A percentile compares a stretch with the other conserved stretches of the same genome.
Conservation (phyloP, 2,888 invertebrate species). For the Stenoptilia bipunctidactyla region DNA sequence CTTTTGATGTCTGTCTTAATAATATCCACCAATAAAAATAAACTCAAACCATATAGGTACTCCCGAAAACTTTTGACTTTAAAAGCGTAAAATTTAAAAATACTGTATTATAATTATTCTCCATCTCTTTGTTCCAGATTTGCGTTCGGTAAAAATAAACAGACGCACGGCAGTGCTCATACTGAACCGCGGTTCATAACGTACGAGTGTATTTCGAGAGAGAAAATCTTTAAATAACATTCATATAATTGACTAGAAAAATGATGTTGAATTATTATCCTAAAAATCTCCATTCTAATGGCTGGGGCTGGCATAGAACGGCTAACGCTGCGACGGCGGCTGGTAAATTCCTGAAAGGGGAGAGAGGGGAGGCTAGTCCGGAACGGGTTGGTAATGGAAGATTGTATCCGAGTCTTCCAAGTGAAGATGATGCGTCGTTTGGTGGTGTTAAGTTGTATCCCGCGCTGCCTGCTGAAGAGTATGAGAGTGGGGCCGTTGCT, state of each 20-base stretch:
- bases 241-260: slow-evolving; percentile 13
- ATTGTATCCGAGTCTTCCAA: slow-evolving; percentile 47
- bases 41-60: no score
- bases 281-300: slow-evolving; percentile 58
- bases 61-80: no score
- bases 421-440: slow-evolving; percentile 43
- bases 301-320: slow-evolving; percentile 59
- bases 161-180: slow-evolving; percentile 13
- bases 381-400: slow-evolving; percentile 33
- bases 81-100: no score
- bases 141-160: slow-evolving; percentile 20
- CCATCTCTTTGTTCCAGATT: slow-evolving; percentile 22
- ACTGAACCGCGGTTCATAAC: slow-evolving; percentile 17
- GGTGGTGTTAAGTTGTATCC: slow-evolving; percentile 48
- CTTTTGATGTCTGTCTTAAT: no score
- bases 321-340: slow-evolving; percentile 41
- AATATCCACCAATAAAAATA: no score
- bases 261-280: slow-evolving; percentile 42
- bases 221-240: slow-evolving; percentile 16
- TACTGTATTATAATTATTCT: no score
- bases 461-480: slow-evolving; percentile 51
- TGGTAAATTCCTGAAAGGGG: slow-evolving; percentile 42
- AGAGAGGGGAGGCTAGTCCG: slow-evolving; percentile 34
- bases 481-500: slow-evolving; percentile 53
- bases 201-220: slow-evolving; percentile 22